Base-by-base conservation (phyloP, 2,113 vertebrate genomes). In the Morphnarchus princeps region DNA sequence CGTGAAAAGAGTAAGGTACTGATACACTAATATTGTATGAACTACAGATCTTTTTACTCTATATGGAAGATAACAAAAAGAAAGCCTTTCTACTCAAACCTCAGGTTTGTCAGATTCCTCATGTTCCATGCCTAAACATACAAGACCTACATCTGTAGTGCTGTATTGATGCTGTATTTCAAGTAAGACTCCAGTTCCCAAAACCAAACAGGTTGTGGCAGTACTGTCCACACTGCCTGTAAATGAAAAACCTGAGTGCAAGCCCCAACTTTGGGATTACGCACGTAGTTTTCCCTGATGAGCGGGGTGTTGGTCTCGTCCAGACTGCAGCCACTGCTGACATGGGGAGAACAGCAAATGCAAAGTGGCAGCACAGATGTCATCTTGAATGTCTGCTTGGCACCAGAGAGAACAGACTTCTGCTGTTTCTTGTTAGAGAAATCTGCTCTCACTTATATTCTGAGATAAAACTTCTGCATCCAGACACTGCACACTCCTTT, bases 201-300 rank as follows among this genome's bases (percentile, higher is more conserved):
- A 63, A 87, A 70, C 38, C 57, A 36, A 29, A 47, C 45, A 54
- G 40, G 14, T 9, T 58, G 42, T 34, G 69, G 69, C 65, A 89
- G 65, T 34, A 50, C n/a, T 28, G 24, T 32, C 77, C 76, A 42
- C 25, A 8, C 25, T 66, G 77, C 55, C 49, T 16, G 52, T 8
- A 45, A 38, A 54, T 42, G 29, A 74, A 93, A 83, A 74, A 43
- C 16, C 34, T 20, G 43, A 94, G 65, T 13, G 43, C 47, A 62
- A 94, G 50, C 34, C 29, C 36, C 3, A 7, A 0, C 28, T 14
- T 70, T 32, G 70, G 66, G 19, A 69, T 36, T 34, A 49, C 4
- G 8, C 36, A 40, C 0, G 1, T 5, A 12, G 28, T 6, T 21
- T n/a, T 65, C 43, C 47, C 55, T 3, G 2, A 13, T 4, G 63